These are phyloP conservation scores for Leptobrachium ailaonicum DNA, from an alignment of 2,113 vertebrate genomes.

Conservation along the genomic window DNA sequence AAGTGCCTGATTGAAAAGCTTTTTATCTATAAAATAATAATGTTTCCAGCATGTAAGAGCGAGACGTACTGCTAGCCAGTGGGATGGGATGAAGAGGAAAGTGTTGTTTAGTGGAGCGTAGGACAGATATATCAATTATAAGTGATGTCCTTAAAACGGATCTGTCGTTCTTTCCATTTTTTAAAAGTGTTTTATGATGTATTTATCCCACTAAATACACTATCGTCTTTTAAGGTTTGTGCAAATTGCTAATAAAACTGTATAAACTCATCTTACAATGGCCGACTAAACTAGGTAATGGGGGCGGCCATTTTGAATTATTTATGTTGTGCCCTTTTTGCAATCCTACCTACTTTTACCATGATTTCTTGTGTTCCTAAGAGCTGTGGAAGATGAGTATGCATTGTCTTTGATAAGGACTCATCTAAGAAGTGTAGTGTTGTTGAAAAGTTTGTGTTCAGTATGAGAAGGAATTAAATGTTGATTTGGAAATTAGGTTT, in stretches of 20 bases:
- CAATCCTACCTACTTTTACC: too few relatives aligned
- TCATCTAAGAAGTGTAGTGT: too few relatives aligned
- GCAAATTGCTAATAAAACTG: neutral
- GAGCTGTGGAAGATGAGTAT: too few relatives aligned
- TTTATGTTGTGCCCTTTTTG: too few relatives aligned
- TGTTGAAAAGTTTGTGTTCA: too few relatives aligned
- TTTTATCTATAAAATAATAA: slow-evolving; percentile 51
- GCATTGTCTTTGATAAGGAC: too few relatives aligned
- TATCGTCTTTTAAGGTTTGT: neutral
- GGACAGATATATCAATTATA: neutral
- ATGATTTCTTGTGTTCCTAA: too few relatives aligned
- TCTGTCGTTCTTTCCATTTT: neutral
- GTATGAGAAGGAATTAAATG: too few relatives aligned
- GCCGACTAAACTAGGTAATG: neutral
- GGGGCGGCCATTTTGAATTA: too few relatives aligned
- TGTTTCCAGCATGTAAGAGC: slow-evolving; percentile 5
- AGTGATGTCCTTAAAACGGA: neutral
- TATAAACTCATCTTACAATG: neutral
- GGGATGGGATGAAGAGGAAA: neutral
- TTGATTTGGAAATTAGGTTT: too few relatives aligned
- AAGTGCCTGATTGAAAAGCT: slow-evolving; percentile 5
- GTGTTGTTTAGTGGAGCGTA: slow-evolving; percentile 12
- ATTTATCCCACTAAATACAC: neutral
- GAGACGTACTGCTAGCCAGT: slow-evolving; percentile 15
- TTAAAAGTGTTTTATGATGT: neutral